phyloP scores from a whole-genome alignment of 2,888 invertebrate species.

The Lumbricus terrestris region DNA sequence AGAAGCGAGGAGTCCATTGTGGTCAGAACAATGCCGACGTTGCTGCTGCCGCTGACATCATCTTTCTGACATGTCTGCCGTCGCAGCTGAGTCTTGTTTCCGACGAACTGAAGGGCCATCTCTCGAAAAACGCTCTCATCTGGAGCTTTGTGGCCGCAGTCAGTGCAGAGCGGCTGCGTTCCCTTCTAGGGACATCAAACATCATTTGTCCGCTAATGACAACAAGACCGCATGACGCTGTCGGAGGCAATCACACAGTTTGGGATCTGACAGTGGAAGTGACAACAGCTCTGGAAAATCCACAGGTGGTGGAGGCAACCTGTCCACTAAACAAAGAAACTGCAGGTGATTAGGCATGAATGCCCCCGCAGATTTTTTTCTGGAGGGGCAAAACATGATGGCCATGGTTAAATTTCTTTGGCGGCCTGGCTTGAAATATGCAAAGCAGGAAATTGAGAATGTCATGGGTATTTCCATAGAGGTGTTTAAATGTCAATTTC shows the following conservation, averaged over 20 bases:
- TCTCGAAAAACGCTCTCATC: neutral
- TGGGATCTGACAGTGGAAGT: constrained; percentile 4
- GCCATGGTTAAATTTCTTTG: too few relatives aligned
- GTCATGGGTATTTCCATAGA: too few relatives aligned
- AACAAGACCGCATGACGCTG: neutral
- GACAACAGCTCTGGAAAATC: neutral
- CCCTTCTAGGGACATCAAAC: neutral
- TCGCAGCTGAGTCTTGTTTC: neutral
- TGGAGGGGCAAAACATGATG: too few relatives aligned
- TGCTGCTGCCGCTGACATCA: neutral
- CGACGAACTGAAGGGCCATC: neutral
- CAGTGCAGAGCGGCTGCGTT: neutral
- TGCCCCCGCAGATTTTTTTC: too few relatives aligned
- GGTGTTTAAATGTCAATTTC: too few relatives aligned
- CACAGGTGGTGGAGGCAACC: neutral
- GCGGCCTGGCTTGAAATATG: too few relatives aligned
- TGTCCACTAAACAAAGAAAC: neutral
- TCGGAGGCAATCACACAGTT: neutral
- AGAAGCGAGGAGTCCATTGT: neutral
- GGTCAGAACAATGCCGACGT: neutral
- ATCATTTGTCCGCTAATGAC: neutral
- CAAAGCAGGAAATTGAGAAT: too few relatives aligned
- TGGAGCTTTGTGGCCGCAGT: neutral
- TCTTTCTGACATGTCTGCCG: neutral
- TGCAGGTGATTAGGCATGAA: neutral